Percentiles rank a stretch among this genome's conserved stretches.
Conservation (phyloP, 1,140 invertebrate species). For the Alviniconcha marisindica region DNA sequence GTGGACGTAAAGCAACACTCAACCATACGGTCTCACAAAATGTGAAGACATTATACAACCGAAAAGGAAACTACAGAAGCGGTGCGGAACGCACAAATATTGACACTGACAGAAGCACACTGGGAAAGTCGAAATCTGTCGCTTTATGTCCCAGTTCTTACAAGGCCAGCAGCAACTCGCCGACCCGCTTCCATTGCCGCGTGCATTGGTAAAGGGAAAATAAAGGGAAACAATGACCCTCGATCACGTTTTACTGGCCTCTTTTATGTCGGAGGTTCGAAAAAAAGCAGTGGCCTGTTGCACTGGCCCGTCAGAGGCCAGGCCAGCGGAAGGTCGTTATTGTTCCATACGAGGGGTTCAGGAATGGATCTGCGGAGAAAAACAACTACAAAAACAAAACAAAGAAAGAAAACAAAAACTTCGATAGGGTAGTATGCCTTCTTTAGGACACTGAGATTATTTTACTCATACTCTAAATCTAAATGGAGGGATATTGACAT, state of each 20-base stretch:
- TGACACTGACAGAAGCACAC: neutral
- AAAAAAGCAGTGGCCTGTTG: too few species aligned
- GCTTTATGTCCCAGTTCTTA: slow-evolving; percentile 3
- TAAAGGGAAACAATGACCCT: slow-evolving; percentile 8
- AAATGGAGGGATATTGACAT: too few species aligned
- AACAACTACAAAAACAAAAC: too few species aligned
- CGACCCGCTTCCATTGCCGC: neutral
- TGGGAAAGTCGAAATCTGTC: neutral
- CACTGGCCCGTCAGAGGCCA: too few species aligned
- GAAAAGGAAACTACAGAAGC: neutral
- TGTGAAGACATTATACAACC: neutral
- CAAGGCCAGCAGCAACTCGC: neutral
- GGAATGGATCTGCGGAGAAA: too few species aligned
- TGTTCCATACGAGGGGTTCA: too few species aligned
- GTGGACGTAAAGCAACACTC: too few species aligned
- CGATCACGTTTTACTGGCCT: neutral
- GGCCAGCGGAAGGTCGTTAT: too few species aligned
- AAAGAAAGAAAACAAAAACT: too few species aligned
- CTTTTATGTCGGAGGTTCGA: neutral
- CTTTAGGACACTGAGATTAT: too few species aligned
- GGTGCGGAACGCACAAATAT: neutral
- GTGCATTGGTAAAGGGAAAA: neutral
- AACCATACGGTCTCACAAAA: neutral
- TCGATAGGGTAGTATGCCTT: too few species aligned
- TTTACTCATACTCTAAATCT: too few species aligned